Base-by-base conservation (phyloP, 2,797 vertebrate species). In the Macropus fuliginosus region DNA sequence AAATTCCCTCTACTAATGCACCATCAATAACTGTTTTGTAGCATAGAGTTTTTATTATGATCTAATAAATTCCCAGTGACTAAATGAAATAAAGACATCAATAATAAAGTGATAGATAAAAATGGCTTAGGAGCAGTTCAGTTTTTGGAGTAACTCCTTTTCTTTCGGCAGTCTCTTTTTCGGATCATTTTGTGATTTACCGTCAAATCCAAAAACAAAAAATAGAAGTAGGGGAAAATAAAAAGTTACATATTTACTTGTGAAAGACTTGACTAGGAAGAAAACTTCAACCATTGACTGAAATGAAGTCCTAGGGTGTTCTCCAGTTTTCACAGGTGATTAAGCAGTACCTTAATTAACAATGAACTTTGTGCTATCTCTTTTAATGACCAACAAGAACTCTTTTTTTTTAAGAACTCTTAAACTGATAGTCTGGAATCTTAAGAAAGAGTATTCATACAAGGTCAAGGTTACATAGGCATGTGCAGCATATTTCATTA, bases 131-230 rank as follows among this genome's bases (percentile, higher is more conserved):
- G 0, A 1, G 6, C 54, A 14, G 0, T 34, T 27, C 52, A 0
- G 0, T 6, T 5, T 81, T 40, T n/a, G 14, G 62, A 74, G 40
- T 40, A 31, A 54, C n/a, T 16, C 16, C 46, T 52, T 81, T 3
- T 40, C 28, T 13, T 1, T 12, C 0, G 0, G 24, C 0, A 52
- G 6, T 52, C 11, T 0, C 0, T 21, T 29, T 62, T 21, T 0
- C 0, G 31, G 8, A 87, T 87, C 40, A 12, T 87, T 46, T 87
- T 87, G 40, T 46, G 40, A 87, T 87, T 87, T 40, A 87, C 27
- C 4, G 3, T 27, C 9, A 87, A 87, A 46, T 87, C 40, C 40
- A 46, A 87, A 87, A 87, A 50, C 13, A 50, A 81, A 81, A 52
- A 52, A 52, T 52, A 10, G 50, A 87, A 3, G 2, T 81, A 27